Conservation (phyloP, 2,888 invertebrate species). For the Sarcophaga caerulescens region DNA sequence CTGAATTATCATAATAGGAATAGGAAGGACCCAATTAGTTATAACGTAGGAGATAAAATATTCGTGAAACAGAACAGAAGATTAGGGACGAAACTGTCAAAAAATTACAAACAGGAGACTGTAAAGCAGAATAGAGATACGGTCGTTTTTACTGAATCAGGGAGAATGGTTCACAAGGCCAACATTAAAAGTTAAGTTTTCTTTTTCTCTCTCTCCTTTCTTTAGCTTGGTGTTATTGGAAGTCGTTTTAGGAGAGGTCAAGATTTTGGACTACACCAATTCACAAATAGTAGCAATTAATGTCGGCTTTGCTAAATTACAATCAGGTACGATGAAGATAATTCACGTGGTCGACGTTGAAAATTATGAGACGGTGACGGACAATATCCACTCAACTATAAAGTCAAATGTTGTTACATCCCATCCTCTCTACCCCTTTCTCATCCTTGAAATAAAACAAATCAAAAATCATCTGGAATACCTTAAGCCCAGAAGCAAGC, state of each 20-base stretch:
- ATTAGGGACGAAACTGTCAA: not conserved
- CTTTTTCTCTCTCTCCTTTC: not conserved
- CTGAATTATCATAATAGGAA: not conserved
- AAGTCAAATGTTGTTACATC: not conserved
- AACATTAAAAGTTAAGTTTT: too few species aligned
- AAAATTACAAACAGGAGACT: not conserved
- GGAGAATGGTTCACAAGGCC: not conserved
- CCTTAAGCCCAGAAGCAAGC: conserved; percentile 4
- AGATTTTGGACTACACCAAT: not conserved
- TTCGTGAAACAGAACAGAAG: too few species aligned
- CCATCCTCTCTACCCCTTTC: too few species aligned
- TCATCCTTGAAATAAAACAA: not conserved
- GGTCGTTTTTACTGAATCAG: not conserved
- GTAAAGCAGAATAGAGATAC: not conserved
- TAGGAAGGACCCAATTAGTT: not conserved
- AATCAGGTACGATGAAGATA: conserved; percentile 46
- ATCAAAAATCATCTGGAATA: not conserved
- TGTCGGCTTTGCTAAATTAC: conserved; percentile 18
- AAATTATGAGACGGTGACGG: conserved; percentile 6
- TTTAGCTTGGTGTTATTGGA: not conserved
- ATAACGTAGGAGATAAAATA: not conserved
- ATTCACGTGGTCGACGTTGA: conserved; percentile 56
- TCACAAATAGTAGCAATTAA: not conserved
- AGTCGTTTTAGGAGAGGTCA: not conserved
- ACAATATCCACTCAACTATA: not conserved